Conservation (phyloP, 2,797 vertebrate genomes). For the Macroramphosus scolopax region DNA sequence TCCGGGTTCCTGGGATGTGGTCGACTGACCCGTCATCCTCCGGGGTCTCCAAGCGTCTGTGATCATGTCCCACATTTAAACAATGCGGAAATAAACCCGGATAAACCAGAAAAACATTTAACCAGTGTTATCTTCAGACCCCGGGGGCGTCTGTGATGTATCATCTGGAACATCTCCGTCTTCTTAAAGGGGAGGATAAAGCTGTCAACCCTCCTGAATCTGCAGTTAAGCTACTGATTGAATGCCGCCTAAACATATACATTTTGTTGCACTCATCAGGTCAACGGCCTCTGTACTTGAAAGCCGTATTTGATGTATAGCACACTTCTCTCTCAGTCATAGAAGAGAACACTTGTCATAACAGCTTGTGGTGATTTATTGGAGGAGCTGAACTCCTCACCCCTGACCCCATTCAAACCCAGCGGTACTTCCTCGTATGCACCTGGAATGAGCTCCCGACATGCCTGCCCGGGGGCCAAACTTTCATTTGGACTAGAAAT, state of each 20-base stretch:
- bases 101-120: slow-evolving; percentile 22
- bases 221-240: slow-evolving; percentile 39
- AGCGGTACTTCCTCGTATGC: slow-evolving; percentile 63
- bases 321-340: slow-evolving; percentile 47
- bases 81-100: slow-evolving; percentile 5
- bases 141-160: slow-evolving; percentile 35
- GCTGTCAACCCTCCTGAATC: slow-evolving; percentile 47
- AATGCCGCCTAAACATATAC: slow-evolving; percentile 57
- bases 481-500: slow-evolving; percentile 64
- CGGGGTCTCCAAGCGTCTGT: neutral
- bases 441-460: slow-evolving; percentile 73
- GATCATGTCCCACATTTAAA: too few species aligned
- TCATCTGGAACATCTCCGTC: slow-evolving; percentile 38
- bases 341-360: slow-evolving; percentile 57
- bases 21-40: too few species aligned
- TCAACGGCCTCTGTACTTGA: slow-evolving; percentile 55
- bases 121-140: slow-evolving; percentile 33
- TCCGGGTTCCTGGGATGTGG: too few species aligned
- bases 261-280: slow-evolving; percentile 55
- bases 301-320: slow-evolving; percentile 59
- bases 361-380: slow-evolving; percentile 74
- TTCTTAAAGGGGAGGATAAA: slow-evolving; percentile 60
- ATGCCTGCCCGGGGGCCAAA: slow-evolving; percentile 60
- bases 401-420: slow-evolving; percentile 73
- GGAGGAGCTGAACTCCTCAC: slow-evolving; percentile 74